Conservation (phyloP, 2,797 vertebrate genomes). For the Eurystomus glaucurus region DNA sequence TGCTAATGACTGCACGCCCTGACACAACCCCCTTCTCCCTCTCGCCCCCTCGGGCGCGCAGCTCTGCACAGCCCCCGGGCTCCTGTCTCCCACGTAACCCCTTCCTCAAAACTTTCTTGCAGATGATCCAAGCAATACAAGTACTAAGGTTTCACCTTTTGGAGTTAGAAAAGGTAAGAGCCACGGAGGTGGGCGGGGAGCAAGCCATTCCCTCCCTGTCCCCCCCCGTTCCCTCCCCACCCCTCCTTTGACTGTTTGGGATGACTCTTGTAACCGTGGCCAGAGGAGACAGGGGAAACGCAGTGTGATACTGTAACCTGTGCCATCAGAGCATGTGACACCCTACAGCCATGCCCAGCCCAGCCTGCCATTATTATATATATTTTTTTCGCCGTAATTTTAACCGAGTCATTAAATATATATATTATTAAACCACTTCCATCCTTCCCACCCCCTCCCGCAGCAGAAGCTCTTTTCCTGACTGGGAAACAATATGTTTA, state of each 20-base stretch:
- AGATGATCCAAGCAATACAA: slow-evolving; percentile 99
- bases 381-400: neutral
- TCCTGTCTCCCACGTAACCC: slow-evolving; percentile 49
- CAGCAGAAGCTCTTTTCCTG: neutral
- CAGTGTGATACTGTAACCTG: slow-evolving; percentile 45
- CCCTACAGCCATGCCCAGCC: neutral
- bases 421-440: neutral
- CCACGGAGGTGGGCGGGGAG: neutral
- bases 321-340: slow-evolving; percentile 44
- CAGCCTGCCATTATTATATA: neutral
- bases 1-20: slow-evolving; percentile 62
- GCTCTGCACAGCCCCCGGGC: neutral
- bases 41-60: neutral
- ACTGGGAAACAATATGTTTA: neutral
- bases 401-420: neutral
- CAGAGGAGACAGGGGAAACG: neutral
- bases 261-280: slow-evolving; percentile 9
- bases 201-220: neutral
- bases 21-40: neutral
- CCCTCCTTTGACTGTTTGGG: neutral
- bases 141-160: slow-evolving; percentile 99
- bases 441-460: neutral
- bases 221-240: rapidly evolving
- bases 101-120: slow-evolving; percentile 79
- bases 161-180: slow-evolving; percentile 99